Conservation (phyloP, 2,113 vertebrate species). For the Ciconia maguari region DNA sequence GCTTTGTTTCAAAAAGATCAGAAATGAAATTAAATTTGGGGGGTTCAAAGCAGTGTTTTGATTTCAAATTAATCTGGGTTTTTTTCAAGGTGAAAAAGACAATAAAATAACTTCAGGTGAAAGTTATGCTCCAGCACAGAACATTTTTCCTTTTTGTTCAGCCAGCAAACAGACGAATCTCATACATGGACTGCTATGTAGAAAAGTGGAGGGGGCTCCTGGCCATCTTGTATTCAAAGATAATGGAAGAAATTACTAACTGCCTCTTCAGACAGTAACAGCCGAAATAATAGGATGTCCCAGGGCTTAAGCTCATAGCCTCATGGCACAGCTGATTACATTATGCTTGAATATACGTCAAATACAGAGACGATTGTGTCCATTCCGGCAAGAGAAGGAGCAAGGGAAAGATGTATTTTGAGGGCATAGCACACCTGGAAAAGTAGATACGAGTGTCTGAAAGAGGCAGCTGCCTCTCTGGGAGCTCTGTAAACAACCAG, state of each 20-base stretch:
- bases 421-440: background rate
- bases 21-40: constrained; percentile 3
- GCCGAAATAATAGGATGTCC: background rate
- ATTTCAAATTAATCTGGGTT: background rate
- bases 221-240: background rate
- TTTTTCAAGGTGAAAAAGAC: constrained; percentile 6
- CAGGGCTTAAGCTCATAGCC: background rate
- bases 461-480: background rate
- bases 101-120: background rate
- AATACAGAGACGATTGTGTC: rapidly evolving
- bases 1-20: constrained; percentile 30
- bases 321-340: rapidly evolving
- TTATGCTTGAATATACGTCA: background rate
- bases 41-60: constrained; percentile 31
- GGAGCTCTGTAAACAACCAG: background rate
- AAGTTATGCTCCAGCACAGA: background rate
- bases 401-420: background rate
- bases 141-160: background rate
- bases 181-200: rapidly evolving
- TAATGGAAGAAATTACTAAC: background rate
- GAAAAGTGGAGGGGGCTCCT: background rate
- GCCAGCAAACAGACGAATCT: background rate
- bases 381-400: background rate
- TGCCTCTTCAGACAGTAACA: background rate
- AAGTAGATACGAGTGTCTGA: background rate